Base-by-base conservation (phyloP, 2,888 invertebrate species). In the Exocentrus adspersus region DNA sequence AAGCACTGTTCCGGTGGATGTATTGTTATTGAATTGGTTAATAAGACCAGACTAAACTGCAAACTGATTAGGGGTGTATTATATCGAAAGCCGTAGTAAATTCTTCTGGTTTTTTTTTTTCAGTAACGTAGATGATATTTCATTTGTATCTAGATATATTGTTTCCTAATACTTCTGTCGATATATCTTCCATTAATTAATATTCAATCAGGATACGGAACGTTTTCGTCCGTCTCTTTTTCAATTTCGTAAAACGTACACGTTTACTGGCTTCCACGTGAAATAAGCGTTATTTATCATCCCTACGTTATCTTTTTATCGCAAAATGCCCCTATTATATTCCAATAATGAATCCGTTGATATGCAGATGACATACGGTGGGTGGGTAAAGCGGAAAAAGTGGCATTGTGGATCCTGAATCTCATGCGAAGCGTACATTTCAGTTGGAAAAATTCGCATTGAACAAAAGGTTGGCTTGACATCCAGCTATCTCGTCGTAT, bases 341-440 rank as follows among this genome's bases (percentile, higher is more conserved):
- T n/a, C 12, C 37, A n/a, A 37, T 37, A 37, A 37, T 37, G 37
- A 37, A n/a, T n/a, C 37, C 37, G 37, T 37, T 37, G 37, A 37
- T 37, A 37, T 37, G 37, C 37, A 37, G 37, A 37, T 37, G 37
- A 37, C 37, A 37, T 37, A 37, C 37, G 37, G 37, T 37, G 37
- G 37, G 37, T 14, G 37, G 37, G n/a, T 37, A 14, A 5, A 3
- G 37, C 37, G 37, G 12, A n/a, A 37, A 24, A n/a, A n/a, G 10
- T n/a, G 12, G 37, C 37, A 37, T 37, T 37, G 37, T 37, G 37
- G 7, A 24, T 24, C 24, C 12, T 2, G 37, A 2, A 37, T 37
- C 12, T 9, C 7, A n/a, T 3, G 5, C 37, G 12, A 3, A 3
- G 37, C 37, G 12, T 37, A 37, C 14, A 37, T 37, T 12, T 37